phyloP scores from a whole-genome alignment of 2,888 invertebrate genomes.

The Reticulitermes lucifugus region DNA sequence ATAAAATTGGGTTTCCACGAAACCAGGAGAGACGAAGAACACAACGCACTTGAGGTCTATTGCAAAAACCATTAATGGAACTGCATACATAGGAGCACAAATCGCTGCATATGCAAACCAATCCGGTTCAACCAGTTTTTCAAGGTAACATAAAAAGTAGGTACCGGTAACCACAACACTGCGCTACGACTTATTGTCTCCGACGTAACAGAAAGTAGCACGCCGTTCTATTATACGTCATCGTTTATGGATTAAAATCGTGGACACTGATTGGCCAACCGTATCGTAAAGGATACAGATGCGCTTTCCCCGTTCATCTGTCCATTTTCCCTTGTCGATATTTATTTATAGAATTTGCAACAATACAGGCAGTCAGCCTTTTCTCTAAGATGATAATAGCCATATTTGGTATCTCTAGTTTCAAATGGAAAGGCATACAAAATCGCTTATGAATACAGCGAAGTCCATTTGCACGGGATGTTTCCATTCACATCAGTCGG shows the following conservation, averaged over 20 bases:
- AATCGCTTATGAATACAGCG: not conserved
- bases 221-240: not conserved
- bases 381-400: not conserved
- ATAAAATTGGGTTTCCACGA: too few species aligned
- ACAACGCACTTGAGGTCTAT: too few species aligned
- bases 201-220: not conserved
- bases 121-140: too few species aligned
- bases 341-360: conserved; percentile 6
- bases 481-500: conserved; percentile 15
- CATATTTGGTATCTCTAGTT: conserved; percentile 12
- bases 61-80: too few species aligned
- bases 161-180: not conserved
- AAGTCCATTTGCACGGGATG: not conserved
- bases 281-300: not conserved
- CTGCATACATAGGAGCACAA: too few species aligned
- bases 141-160: not conserved
- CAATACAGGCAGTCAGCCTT: not conserved
- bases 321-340: not conserved
- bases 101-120: too few species aligned
- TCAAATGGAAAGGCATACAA: not conserved
- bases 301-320: not conserved
- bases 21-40: too few species aligned
- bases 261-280: not conserved
- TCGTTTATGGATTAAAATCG: not conserved
- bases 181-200: not conserved